Evolutionary conservation across 2,888 invertebrate species (phyloP).

Genomic region (Acrobasis repandana): DNA sequence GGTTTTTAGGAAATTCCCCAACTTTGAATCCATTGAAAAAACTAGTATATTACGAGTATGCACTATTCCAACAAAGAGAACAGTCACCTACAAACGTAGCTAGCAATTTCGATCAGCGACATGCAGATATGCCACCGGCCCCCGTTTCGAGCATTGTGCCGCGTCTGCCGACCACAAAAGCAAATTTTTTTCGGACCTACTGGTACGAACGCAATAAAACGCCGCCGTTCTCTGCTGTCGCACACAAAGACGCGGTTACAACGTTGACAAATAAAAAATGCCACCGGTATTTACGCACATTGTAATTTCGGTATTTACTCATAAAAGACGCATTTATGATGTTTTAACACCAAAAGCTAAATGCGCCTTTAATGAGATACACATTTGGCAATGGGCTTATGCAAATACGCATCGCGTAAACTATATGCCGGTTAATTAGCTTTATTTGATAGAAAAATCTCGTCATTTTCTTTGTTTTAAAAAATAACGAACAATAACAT

Average conservation of each 20-base stretch:
- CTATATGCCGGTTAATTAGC: no score
- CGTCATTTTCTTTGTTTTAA: neutral
- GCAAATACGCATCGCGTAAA: no score
- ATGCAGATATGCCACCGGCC: constrained; percentile 3
- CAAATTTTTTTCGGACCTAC: constrained; percentile 9
- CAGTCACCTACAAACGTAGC: neutral
- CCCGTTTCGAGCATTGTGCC: constrained; percentile 10
- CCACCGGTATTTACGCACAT: neutral
- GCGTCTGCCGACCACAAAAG: constrained; percentile 2
- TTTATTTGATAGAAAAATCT: no score
- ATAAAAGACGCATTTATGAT: no score
- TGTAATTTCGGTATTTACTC: neutral
- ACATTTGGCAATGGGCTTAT: no score
- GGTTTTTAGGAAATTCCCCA: no score
- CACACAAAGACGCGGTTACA: neutral
- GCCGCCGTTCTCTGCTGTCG: neutral
- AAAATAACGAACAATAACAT: neutral
- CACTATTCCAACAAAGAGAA: neutral
- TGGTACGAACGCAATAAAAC: neutral
- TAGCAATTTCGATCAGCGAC: neutral
- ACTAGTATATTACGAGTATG: no score
- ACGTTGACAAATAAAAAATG: constrained; percentile 4
- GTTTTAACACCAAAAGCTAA: no score
- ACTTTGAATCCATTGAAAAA: no score
- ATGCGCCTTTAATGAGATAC: no score